A percentile compares a stretch with the other conserved stretches of the same genome.
Evolutionary conservation across 2,888 invertebrate genomes (phyloP).

Genomic region (Tryphoninae sp.): DNA sequence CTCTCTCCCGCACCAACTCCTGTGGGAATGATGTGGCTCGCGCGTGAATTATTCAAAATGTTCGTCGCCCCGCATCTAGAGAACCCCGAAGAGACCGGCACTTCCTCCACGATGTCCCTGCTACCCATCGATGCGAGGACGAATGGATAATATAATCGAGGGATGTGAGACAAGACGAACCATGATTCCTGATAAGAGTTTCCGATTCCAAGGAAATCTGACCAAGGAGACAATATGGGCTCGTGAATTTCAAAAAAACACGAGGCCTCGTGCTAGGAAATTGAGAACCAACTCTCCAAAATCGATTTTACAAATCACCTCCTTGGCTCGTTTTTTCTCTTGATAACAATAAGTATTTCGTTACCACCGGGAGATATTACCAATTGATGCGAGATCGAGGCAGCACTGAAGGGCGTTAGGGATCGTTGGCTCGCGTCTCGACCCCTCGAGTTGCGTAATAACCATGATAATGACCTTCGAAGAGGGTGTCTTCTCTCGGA

Average conservation of each 20-base stretch:
- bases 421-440: constrained; percentile 21
- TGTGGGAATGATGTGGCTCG: constrained; percentile 51
- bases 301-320: constrained; percentile 47
- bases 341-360: constrained; percentile 77
- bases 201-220: constrained; percentile 68
- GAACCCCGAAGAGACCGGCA: constrained; percentile 32
- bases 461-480: constrained; percentile 44
- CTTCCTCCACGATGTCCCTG: constrained; percentile 39
- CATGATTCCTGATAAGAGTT: constrained; percentile 67
- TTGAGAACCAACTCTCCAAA: constrained; percentile 41
- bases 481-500: constrained; percentile 32
- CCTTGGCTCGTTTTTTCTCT: constrained; percentile 17
- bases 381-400: constrained; percentile 69
- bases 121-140: background rate
- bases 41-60: constrained; percentile 77
- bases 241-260: constrained; percentile 69
- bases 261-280: constrained; percentile 49
- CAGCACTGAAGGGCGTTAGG: constrained; percentile 41
- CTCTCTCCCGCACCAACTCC: constrained; percentile 49
- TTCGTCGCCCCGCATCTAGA: constrained; percentile 44
- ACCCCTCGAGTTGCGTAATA: constrained; percentile 49
- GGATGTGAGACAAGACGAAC: constrained; percentile 17
- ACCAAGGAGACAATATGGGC: background rate
- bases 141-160: constrained; percentile 39
- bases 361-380: constrained; percentile 73